Conservation (phyloP, 2,888 invertebrate species). For the Aspidapion aeneum region DNA sequence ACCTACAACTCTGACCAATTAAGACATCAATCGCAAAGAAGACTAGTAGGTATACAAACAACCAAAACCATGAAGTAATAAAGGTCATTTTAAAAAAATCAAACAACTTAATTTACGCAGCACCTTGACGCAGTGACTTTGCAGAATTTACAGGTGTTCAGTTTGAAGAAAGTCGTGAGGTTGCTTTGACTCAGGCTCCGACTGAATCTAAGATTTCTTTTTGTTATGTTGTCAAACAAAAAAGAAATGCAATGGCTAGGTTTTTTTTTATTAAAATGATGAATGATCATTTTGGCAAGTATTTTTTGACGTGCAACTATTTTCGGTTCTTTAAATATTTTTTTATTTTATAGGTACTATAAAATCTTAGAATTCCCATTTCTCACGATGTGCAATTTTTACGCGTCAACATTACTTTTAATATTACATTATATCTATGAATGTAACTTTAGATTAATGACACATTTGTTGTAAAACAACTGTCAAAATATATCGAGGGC, state of each 20-base stretch:
- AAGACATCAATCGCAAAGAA: no score
- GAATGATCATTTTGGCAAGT: not conserved
- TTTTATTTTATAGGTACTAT: no score
- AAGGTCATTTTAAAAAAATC: not conserved
- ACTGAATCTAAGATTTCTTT: not conserved
- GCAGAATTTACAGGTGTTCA: slow-evolving; percentile 17
- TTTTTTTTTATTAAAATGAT: not conserved
- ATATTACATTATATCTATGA: no score
- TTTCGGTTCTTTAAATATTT: no score
- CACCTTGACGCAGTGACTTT: slow-evolving; percentile 17
- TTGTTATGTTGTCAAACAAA: not conserved
- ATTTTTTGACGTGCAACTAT: not conserved
- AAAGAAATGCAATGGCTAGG: not conserved
- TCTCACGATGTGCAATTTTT: no score
- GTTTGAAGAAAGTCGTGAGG: slow-evolving; percentile 12
- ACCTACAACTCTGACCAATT: no score
- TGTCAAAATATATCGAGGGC: no score
- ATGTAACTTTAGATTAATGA: no score
- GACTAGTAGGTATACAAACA: no score
- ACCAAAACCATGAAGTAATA: not conserved
- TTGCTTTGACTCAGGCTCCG: not conserved
- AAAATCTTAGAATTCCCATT: no score
- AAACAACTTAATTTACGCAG: not conserved
- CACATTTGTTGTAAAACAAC: no score
- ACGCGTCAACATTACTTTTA: no score